These are phyloP conservation scores for Perizoma flavofasciatum DNA, from an alignment of 2,888 invertebrate genomes.

Conservation along the genomic window DNA sequence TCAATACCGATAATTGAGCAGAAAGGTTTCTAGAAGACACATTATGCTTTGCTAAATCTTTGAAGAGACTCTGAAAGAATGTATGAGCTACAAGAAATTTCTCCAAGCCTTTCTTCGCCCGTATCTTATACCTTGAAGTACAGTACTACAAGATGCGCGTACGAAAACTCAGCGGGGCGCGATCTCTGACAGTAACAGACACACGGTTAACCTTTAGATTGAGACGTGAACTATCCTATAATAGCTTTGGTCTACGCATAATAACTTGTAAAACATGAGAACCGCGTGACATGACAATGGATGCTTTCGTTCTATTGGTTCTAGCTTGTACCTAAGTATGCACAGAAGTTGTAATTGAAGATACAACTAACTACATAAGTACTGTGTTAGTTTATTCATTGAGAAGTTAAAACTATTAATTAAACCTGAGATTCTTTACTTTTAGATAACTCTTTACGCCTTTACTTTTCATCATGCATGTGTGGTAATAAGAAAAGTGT, in stretches of 20 bases:
- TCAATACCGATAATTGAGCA: too few species aligned
- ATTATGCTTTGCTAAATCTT: too few species aligned
- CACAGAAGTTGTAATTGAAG: too few species aligned
- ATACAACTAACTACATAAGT: too few species aligned
- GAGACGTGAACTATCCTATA: slow-evolving; percentile 80
- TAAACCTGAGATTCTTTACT: too few species aligned
- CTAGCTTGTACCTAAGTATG: neutral
- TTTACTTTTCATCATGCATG: too few species aligned
- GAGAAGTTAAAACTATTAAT: too few species aligned
- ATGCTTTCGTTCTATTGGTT: slow-evolving; percentile 23
- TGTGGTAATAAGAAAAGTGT: too few species aligned
- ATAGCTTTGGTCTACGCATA: slow-evolving; percentile 63
- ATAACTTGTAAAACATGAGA: slow-evolving; percentile 45
- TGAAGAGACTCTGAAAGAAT: too few species aligned
- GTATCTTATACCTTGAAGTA: slow-evolving; percentile 34
- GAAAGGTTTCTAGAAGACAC: too few species aligned
- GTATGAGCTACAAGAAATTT: neutral
- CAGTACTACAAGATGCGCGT: slow-evolving; percentile 47
- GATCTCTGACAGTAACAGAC: slow-evolving; percentile 81
- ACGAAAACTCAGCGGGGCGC: slow-evolving; percentile 77
- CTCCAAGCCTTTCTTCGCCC: neutral
- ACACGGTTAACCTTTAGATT: slow-evolving; percentile 82
- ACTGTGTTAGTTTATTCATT: too few species aligned
- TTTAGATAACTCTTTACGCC: too few species aligned
- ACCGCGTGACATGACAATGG: slow-evolving; percentile 34